A percentile compares a stretch with the other conserved stretches of the same genome.
Evolutionary conservation across 2,888 invertebrate species (phyloP).

Genomic region (Dexiosoma caninum): DNA sequence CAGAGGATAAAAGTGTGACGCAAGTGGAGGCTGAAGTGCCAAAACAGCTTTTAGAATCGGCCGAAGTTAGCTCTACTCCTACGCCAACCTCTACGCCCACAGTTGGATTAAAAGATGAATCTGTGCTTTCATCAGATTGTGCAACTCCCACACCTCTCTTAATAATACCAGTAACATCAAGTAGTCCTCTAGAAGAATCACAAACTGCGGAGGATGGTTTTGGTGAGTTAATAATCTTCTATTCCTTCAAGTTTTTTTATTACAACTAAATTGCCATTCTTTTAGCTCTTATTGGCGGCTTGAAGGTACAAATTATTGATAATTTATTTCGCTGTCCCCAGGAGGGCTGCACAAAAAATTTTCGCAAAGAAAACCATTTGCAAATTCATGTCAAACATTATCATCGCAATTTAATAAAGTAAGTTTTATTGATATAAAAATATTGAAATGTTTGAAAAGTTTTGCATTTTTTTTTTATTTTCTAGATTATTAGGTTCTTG

Average conservation of each 20-base stretch:
- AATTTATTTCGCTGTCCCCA: conserved; percentile 86
- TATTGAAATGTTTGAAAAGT: background rate
- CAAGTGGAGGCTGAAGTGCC: conserved; percentile 59
- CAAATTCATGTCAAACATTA: conserved; percentile 97
- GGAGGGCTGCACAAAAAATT: conserved; percentile 91
- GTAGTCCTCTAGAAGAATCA: background rate
- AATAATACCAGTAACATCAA: background rate
- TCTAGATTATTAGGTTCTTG: conserved; percentile 82
- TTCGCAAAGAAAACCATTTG: conserved; percentile 92
- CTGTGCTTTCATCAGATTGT: conserved; percentile 37
- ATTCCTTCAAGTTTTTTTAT: background rate
- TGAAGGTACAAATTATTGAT: conserved; percentile 84
- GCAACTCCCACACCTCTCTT: conserved; percentile 25
- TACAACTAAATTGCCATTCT: conserved; percentile 1
- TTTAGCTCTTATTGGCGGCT: conserved; percentile 80
- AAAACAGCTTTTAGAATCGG: conserved; percentile 55
- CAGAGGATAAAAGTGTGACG: conserved; percentile 58
- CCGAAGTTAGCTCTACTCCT: conserved; percentile 54
- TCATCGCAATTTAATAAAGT: conserved; percentile 88
- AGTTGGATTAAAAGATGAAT: conserved; percentile 49
- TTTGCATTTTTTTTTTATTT: background rate
- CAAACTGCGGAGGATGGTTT: conserved; percentile 72
- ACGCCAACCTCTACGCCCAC: conserved; percentile 44
- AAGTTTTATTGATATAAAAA: conserved; percentile 47
- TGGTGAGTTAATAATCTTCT: conserved; percentile 66